These are phyloP conservation scores for Noturus placidus DNA, from an alignment of 2,113 vertebrate species.

Conservation along the genomic window DNA sequence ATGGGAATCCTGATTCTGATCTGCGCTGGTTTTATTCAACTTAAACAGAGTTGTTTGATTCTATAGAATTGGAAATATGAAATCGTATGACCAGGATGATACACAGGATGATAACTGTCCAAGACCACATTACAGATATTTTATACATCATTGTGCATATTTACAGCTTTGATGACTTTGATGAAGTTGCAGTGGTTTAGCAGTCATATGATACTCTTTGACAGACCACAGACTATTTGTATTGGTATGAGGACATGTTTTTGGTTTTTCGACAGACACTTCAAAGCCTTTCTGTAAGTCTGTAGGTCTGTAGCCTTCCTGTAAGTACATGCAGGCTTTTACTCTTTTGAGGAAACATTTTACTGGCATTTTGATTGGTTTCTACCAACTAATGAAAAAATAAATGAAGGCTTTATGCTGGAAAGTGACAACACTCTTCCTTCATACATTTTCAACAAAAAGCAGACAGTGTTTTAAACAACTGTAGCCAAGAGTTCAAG, in stretches of 20 bases:
- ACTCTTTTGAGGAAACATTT: neutral
- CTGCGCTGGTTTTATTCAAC: neutral
- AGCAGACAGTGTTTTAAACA: neutral
- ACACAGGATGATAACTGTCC: neutral
- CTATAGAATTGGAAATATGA: neutral
- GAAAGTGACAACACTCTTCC: neutral
- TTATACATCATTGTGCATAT: neutral
- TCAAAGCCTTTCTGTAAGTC: neutral
- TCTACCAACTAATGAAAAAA: no score
- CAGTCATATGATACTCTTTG: neutral
- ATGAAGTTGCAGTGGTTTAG: neutral
- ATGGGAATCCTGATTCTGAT: slow-evolving; percentile 34
- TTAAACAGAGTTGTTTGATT: neutral
- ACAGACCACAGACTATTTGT: neutral
- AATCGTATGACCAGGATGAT: neutral
- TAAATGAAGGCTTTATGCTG: neutral
- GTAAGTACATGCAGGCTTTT: neutral
- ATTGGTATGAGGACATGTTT: neutral
- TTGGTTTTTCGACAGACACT: neutral
- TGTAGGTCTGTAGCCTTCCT: no score
- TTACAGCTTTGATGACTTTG: neutral
- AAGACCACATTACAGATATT: neutral
- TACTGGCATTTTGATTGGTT: neutral
- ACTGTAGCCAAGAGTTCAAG: neutral
- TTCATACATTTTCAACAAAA: neutral